A percentile compares a stretch with the other conserved stretches of the same genome.
Evolutionary conservation across 92 coral and sea anemone species (phyloP).

Genomic region (Diadumene lineata): DNA sequence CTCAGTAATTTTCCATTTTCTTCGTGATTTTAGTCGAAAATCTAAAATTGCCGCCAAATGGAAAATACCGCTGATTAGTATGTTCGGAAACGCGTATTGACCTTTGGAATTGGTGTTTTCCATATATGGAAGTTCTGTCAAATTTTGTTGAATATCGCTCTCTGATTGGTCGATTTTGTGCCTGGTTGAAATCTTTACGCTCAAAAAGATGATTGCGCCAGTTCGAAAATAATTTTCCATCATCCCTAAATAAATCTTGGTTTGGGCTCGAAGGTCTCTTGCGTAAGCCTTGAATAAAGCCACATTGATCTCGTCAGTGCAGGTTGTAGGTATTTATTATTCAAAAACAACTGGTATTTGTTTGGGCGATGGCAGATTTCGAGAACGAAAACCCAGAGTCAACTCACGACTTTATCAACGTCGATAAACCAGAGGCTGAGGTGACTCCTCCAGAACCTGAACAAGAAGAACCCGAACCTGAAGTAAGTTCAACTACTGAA

Average conservation of each 20-base stretch:
- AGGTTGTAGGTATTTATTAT: conserved; percentile 29
- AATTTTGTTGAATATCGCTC: conserved; percentile 11
- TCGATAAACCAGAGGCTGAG: conserved; percentile 36
- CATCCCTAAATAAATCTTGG: conserved; percentile 33
- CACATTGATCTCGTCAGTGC: conserved; percentile 41
- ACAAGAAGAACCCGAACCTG: conserved; percentile 11
- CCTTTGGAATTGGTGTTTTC: conserved; percentile 26
- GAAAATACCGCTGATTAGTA: conserved; percentile 6
- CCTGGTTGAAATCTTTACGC: conserved; percentile 53
- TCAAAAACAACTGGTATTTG: conserved; percentile 23
- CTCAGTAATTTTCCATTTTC: not conserved
- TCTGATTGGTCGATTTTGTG: conserved; percentile 48
- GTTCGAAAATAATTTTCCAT: conserved; percentile 23
- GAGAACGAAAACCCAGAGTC: conserved; percentile 36
- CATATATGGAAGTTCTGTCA: conserved; percentile 33
- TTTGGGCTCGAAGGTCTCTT: conserved; percentile 26
- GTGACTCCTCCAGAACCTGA: conserved; percentile 12
- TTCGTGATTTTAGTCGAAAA: not conserved
- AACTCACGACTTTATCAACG: conserved; percentile 24
- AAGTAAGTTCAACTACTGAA: conserved; percentile 38
- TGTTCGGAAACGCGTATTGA: conserved; percentile 20
- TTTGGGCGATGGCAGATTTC: conserved; percentile 44
- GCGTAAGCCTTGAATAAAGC: conserved; percentile 47
- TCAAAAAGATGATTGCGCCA: conserved; percentile 50
- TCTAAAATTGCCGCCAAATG: conserved; percentile 14